Conservation (phyloP, 2,797 vertebrate genomes). For the Protosalanx chinensis region DNA sequence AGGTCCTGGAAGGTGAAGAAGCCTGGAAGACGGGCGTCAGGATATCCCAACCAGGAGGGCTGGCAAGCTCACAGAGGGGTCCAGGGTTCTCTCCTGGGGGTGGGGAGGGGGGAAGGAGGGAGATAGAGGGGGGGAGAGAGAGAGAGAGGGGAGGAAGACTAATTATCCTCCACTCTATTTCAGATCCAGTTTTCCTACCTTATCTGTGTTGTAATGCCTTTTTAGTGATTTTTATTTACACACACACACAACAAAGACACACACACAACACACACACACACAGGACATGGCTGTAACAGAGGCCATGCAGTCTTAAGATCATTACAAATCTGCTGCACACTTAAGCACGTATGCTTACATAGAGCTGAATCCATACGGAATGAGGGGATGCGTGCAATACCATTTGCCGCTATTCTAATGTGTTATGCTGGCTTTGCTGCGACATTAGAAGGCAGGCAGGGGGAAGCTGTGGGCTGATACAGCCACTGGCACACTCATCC, state of each 20-base stretch:
- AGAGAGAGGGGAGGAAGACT: background rate
- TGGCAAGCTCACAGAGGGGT: conserved; percentile 48
- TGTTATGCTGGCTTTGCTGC: too few species aligned
- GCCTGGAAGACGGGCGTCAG: conserved; percentile 57
- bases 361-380: background rate
- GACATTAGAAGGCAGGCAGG: background rate
- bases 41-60: conserved; percentile 62
- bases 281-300: background rate
- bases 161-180: background rate
- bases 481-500: conserved; percentile 31
- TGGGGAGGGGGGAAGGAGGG: conserved; percentile 19
- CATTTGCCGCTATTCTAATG: background rate
- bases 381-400: background rate
- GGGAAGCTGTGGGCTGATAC: background rate
- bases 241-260: conserved; percentile 2
- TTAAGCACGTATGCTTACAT: background rate
- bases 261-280: conserved; percentile 1
- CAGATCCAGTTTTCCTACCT: background rate
- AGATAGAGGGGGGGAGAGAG: conserved; percentile 8
- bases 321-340: background rate
- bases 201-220: conserved; percentile 1
- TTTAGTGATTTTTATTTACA: background rate
- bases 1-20: conserved; percentile 37
- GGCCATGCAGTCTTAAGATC: background rate
- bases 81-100: conserved; percentile 72